Evolutionary conservation across 2,888 invertebrate species (phyloP).

Genomic region (Parnassius smintheus): DNA sequence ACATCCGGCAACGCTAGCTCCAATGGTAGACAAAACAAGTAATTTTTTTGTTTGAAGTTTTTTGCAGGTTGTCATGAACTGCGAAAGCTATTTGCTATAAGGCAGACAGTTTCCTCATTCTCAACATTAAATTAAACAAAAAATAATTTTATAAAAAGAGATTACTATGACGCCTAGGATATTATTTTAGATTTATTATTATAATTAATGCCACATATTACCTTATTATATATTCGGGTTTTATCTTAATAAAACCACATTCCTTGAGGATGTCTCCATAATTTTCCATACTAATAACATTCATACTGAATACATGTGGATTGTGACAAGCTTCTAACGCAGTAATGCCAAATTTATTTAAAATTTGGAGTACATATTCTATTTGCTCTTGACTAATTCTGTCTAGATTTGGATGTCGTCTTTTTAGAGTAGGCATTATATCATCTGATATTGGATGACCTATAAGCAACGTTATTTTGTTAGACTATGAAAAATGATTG

Average conservation of each 20-base stretch:
- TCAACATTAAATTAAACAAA: no score
- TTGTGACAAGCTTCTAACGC: slow-evolving; percentile 75
- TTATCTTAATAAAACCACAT: slow-evolving; percentile 77
- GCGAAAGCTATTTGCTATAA: no score
- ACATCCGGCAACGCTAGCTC: no score
- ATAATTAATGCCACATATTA: slow-evolving; percentile 27
- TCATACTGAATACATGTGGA: slow-evolving; percentile 80
- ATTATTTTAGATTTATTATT: no score
- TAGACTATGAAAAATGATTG: background rate
- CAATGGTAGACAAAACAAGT: no score
- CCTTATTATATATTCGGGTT: slow-evolving; percentile 67
- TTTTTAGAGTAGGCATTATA: slow-evolving; percentile 45
- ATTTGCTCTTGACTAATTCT: slow-evolving; percentile 51
- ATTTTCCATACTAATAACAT: slow-evolving; percentile 80
- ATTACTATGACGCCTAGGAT: no score
- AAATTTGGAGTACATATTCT: slow-evolving; percentile 54
- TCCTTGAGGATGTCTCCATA: slow-evolving; percentile 83
- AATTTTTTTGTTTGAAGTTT: no score
- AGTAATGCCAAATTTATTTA: slow-evolving; percentile 68
- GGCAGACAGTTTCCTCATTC: no score
- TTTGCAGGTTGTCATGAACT: no score
- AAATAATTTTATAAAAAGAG: no score
- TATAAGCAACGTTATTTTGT: slow-evolving; percentile 33
- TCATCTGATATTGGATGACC: slow-evolving; percentile 48
- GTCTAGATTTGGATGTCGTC: slow-evolving; percentile 60